Evolutionary conservation across 1,140 invertebrate species (phyloP), one percentile per base, ranked within the genome.

Genomic region (Ptiloglossa arizonensis): DNA sequence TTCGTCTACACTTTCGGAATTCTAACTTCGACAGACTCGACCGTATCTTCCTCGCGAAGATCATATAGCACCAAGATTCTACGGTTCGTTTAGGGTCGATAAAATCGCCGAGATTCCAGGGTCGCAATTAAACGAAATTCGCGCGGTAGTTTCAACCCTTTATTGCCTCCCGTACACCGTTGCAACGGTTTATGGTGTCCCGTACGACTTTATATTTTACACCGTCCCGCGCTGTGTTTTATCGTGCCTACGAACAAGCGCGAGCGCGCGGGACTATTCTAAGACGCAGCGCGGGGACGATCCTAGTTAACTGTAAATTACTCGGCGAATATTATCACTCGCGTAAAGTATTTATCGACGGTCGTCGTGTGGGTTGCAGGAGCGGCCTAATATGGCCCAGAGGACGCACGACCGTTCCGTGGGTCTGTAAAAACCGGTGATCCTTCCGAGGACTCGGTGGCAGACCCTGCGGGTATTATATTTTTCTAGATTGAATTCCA

Each of bases 161-260:
- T 77, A 82, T 57, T 24, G 68, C 70, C 68, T 76, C 70, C 59
- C 80, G 82, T 82, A 75, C 35, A 44, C 59, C 54, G 63, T 57
- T 82, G 79, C 85, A 86, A 85, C 76, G 60, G 77, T 86, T 87
- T 87, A 86, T 85, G 70, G 79, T 75, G n/a, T n/a, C n/a, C n/a
- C 41, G 67, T 64, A 38, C 52, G 57, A 56, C 27, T 81, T 52
- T 54, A 8, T 29, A 35, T 35, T 35, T 35, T 35, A 35, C 9
- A 6, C 9, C 35, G 5, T 35, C 35, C 9, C 9, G 35, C 35
- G 35, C 9, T 35, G 35, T 35, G 35, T 35, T 35, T 35, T 35
- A 35, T 35, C 35, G 35, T 35, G 5, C 11, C 41, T 41, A 41
- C n/a, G n/a, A n/a, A n/a, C n/a, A n/a, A n/a, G n/a, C n/a, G n/a